Base-by-base conservation (phyloP, 2,888 invertebrate species). In the Heteromurus nitidus region DNA sequence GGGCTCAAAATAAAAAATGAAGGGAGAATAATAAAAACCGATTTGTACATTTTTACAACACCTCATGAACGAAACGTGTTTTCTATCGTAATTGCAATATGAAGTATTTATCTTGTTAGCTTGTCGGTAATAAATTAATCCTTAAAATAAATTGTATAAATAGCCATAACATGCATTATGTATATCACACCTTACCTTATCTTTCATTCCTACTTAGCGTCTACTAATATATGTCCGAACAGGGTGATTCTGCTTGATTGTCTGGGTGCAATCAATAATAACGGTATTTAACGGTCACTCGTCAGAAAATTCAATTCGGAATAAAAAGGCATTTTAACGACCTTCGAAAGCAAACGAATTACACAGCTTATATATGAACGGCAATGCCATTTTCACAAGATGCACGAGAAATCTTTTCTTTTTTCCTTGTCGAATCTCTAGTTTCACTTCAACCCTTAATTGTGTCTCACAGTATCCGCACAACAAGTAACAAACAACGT, bases 171-270 rank as follows among this genome's bases (percentile, higher is more conserved):
- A 47, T 47, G n/a, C 47, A 47, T 16, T 13, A 47, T 47, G 11
- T 47, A 3, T 47, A 47, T 68, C n/a, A n/a, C n/a, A n/a, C n/a
- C 79, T 79, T 79, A 79, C 79, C 79, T 79, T 79, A 79, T 79
- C 64, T 55, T 50, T 79, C 79, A 79, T 79, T 62, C 69, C 72
- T 70, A 65, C 50, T 60, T 58, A 24, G n/a, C n/a, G n/a, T 62
- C 30, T 26, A 20, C 20, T n/a, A 64, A 64, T 64, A 28, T 53
- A 24, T 31, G 42, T 64, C 42, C 64, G 31, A 64, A 53, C 18
- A 22, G n/a, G 24, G 53, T 53, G 24, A 13, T 47, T 16, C n/a
- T 47, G n/a, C 47, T 53, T 53, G 53, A 22, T 53, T 53, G 24
- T 3, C 5, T 47, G 3, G 7, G n/a, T 7, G 53, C 22, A 53